phyloP scores from a whole-genome alignment of 2,797 vertebrate species.

The Sciaenops ocellatus region DNA sequence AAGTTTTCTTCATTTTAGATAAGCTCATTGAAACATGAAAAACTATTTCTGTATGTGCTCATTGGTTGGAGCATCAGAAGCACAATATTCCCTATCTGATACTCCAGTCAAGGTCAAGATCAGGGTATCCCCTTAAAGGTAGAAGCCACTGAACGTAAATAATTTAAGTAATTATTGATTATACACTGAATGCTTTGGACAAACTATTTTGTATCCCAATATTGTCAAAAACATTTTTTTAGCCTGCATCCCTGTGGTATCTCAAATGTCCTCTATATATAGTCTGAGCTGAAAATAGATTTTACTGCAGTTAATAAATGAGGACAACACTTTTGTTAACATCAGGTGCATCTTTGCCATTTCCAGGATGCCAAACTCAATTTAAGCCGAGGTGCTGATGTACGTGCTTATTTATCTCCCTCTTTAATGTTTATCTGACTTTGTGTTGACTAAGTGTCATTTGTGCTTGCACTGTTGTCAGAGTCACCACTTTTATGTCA shows the following conservation, averaged over 20 bases:
- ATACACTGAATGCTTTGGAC: neutral
- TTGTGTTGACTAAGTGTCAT: conserved; percentile 34
- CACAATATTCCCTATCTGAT: conserved; percentile 5
- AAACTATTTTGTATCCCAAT: neutral
- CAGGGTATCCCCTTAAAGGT: conserved; percentile 27
- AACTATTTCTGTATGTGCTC: conserved; percentile 19
- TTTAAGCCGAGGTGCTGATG: conserved; percentile 17
- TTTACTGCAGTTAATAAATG: conserved; percentile 17
- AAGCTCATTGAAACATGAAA: neutral
- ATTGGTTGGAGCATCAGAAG: neutral
- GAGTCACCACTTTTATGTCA: conserved; percentile 62
- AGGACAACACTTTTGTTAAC: conserved; percentile 31
- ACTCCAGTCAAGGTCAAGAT: conserved; percentile 40
- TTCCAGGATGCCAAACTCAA: conserved; percentile 30
- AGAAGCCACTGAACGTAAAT: neutral
- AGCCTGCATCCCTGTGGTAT: neutral
- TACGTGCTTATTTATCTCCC: conserved; percentile 30
- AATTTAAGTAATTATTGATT: neutral
- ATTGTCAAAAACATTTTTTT: neutral
- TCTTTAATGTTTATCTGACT: conserved; percentile 41
- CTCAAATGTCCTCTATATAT: neutral
- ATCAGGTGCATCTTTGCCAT: conserved; percentile 31
- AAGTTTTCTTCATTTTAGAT: neutral
- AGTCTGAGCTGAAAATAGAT: conserved; percentile 16
- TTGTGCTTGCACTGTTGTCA: conserved; percentile 55